phyloP scores from a whole-genome alignment of 2,888 invertebrate species.

The Shargacucullia verbasci region DNA sequence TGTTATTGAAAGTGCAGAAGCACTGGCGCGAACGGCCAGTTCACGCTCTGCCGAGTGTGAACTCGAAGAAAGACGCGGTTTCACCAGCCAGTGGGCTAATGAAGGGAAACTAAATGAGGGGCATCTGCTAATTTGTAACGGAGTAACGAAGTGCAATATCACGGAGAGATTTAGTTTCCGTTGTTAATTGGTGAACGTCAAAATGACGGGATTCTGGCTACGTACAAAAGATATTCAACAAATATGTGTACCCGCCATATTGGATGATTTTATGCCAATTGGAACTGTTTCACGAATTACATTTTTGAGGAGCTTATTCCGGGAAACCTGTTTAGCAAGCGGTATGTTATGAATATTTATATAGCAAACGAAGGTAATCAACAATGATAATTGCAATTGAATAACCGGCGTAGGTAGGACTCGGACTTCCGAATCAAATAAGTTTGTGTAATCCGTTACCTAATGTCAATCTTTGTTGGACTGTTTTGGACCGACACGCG shows the following conservation, averaged over 20 bases:
- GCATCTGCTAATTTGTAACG: conserved; percentile 35
- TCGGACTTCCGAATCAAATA: too few species aligned
- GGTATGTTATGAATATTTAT: conserved; percentile 15
- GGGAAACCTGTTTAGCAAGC: conserved; percentile 15
- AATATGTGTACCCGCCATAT: background rate
- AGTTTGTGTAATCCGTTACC: too few species aligned
- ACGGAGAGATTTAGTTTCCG: too few species aligned
- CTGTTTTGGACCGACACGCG: too few species aligned
- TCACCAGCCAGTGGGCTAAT: conserved; percentile 48
- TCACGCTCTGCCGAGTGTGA: conserved; percentile 40
- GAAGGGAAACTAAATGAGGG: conserved; percentile 49
- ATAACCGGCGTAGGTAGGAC: too few species aligned
- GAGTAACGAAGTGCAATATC: conserved; percentile 25
- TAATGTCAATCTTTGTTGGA: too few species aligned
- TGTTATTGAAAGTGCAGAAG: conserved; percentile 53
- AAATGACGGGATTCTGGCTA: too few species aligned
- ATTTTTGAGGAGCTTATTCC: conserved; percentile 13
- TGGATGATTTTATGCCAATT: conserved; percentile 17
- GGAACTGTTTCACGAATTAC: background rate
- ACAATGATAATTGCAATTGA: too few species aligned
- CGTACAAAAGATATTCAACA: too few species aligned
- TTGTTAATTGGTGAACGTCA: too few species aligned
- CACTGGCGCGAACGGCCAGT: conserved; percentile 27
- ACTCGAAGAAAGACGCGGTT: conserved; percentile 41
- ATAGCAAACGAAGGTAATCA: background rate